Evolutionary conservation across 23 tunicate genomes (phyloP).

Genomic region (Trididemnum clinides): DNA sequence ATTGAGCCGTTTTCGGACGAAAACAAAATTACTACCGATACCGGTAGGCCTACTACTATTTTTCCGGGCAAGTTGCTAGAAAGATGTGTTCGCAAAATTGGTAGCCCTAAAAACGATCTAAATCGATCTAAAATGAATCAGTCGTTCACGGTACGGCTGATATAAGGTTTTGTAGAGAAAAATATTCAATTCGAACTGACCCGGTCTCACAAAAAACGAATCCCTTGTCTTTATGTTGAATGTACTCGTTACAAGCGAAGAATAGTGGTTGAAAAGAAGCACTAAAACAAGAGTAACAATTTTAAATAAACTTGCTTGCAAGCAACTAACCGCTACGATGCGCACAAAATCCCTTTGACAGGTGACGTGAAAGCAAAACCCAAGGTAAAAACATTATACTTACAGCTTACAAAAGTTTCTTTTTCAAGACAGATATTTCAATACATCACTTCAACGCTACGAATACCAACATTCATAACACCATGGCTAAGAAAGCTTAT

Average conservation of each 20-base stretch:
- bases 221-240: conserved; percentile 38
- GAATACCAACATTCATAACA: conserved; percentile 1
- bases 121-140: too few species aligned
- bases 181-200: too few species aligned
- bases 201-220: too few species aligned
- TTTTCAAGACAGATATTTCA: too few species aligned
- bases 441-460: conserved; percentile 12
- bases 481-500: conserved; percentile 30
- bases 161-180: too few species aligned
- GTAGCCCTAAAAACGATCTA: too few species aligned
- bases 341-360: neutral
- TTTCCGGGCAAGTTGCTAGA: too few species aligned
- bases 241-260: conserved; percentile 19
- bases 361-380: neutral
- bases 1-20: too few species aligned
- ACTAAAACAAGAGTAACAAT: conserved; percentile 31
- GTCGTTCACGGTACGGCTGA: too few species aligned
- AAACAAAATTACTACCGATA: too few species aligned
- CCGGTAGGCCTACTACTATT: too few species aligned
- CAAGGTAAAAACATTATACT: conserved; percentile 4
- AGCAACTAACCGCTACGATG: conserved; percentile 16
- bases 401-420: neutral
- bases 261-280: conserved; percentile 27
- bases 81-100: too few species aligned
- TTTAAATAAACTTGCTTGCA: conserved; percentile 20